Evolutionary conservation across 2,113 vertebrate genomes (phyloP).

Genomic region (Gorsachius goisagi): DNA sequence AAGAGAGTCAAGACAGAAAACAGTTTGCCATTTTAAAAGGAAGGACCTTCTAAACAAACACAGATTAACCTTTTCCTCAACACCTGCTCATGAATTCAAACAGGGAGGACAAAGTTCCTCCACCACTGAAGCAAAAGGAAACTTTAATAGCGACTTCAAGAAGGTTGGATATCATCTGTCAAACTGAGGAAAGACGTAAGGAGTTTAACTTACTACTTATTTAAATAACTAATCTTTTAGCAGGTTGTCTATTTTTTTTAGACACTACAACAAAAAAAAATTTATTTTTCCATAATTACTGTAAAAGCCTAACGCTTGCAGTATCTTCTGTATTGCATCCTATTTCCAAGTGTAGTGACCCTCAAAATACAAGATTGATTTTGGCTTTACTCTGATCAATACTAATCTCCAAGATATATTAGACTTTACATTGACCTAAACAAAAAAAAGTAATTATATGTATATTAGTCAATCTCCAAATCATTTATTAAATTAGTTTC

Average conservation of each 20-base stretch:
- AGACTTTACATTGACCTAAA: slow-evolving; percentile 58
- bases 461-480: slow-evolving; percentile 50
- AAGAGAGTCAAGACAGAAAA: background rate
- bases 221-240: background rate
- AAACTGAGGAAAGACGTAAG: background rate
- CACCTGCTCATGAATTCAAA: background rate
- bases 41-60: background rate
- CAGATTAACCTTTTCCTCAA: background rate
- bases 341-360: slow-evolving; percentile 63
- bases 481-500: slow-evolving; percentile 51
- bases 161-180: background rate
- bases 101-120: background rate
- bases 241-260: background rate
- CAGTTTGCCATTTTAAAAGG: background rate
- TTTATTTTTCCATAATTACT: background rate
- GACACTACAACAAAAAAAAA: background rate
- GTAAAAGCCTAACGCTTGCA: background rate
- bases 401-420: slow-evolving; percentile 64
- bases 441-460: slow-evolving; percentile 52
- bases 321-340: slow-evolving; percentile 17
- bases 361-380: slow-evolving; percentile 67
- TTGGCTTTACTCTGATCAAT: slow-evolving; percentile 60
- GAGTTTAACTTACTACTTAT: background rate
- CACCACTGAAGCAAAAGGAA: background rate
- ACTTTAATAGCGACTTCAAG: background rate